phyloP scores from a whole-genome alignment of 2,888 invertebrate genomes.

The Trachelus iudaicus region DNA sequence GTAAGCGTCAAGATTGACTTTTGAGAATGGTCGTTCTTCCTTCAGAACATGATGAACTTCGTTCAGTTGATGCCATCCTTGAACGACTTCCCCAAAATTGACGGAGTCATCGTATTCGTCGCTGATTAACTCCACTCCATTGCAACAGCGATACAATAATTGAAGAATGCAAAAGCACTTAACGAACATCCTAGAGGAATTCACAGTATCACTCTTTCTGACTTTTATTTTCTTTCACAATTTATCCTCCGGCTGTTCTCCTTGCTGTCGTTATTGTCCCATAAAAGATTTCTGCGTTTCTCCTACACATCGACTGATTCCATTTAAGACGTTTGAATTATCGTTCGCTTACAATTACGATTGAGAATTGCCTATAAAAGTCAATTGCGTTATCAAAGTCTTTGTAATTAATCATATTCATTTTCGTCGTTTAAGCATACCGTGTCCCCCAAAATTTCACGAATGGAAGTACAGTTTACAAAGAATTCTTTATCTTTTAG shows the following conservation, averaged over 20 bases:
- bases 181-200: background rate
- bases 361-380: background rate
- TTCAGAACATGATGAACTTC: conserved; percentile 4
- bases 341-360: background rate
- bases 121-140: background rate
- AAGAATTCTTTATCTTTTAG: background rate
- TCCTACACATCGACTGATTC: background rate
- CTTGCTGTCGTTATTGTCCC: background rate
- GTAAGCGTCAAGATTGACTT: background rate
- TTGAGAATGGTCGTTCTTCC: background rate
- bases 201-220: background rate
- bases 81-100: background rate
- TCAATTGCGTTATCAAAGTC: background rate
- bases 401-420: background rate
- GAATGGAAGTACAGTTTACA: background rate
- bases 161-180: background rate
- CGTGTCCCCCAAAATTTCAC: background rate
- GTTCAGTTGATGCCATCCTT: background rate
- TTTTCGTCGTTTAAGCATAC: background rate
- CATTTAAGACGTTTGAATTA: background rate
- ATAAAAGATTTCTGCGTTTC: background rate
- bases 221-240: background rate
- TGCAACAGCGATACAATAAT: background rate
- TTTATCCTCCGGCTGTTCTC: background rate
- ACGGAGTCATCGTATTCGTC: background rate